Conservation (phyloP, 2,113 vertebrate genomes). For the Eclectus roratus region DNA sequence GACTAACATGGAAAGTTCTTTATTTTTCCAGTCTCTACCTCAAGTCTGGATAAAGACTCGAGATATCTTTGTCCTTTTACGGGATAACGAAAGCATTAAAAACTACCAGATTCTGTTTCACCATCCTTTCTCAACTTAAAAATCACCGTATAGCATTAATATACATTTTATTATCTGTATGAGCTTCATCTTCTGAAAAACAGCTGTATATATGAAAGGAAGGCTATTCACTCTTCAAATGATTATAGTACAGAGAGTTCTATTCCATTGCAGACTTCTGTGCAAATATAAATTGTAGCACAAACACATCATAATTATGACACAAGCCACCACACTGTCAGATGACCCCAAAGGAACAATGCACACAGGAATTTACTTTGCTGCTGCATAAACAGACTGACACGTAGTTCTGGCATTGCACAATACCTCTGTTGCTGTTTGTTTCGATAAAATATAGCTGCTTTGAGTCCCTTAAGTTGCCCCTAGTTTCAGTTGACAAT, state of each 20-base stretch:
- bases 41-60: not conserved
- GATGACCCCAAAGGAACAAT: not conserved
- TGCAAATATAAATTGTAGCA: not conserved
- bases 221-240: not conserved
- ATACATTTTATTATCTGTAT: not conserved
- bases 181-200: not conserved
- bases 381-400: constrained; percentile 29
- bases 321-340: not conserved
- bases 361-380: constrained; percentile 8
- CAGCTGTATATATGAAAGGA: not conserved
- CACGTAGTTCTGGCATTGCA: not conserved
- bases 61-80: not conserved
- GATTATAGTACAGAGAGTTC: not conserved
- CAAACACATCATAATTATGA: not conserved
- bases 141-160: not conserved
- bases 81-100: not conserved
- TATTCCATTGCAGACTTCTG: not conserved
- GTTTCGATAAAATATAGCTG: not conserved
- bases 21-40: not conserved
- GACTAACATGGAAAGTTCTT: not conserved
- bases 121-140: not conserved
- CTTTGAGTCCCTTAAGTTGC: not conserved
- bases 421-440: not conserved
- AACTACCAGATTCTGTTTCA: not conserved
- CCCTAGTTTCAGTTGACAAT: constrained; percentile 11